Percentiles rank a stretch among this genome's conserved stretches.
phyloP scores from a whole-genome alignment of 2,113 vertebrate species.

The Prionailurus viverrinus region DNA sequence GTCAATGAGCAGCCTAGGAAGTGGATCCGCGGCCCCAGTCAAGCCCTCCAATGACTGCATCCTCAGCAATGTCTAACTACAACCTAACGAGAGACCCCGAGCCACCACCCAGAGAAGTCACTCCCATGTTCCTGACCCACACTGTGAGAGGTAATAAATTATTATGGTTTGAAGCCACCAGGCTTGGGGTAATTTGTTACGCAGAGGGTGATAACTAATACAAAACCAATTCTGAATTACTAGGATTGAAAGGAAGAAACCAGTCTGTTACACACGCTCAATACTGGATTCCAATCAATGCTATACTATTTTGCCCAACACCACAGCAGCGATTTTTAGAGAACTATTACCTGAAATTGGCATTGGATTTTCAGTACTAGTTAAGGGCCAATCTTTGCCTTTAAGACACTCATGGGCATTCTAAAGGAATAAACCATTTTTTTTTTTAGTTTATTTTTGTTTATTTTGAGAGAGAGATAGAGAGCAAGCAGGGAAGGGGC shows the following conservation, averaged over 20 bases:
- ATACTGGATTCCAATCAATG: not conserved
- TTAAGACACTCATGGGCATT: not conserved
- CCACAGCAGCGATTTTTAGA: not conserved
- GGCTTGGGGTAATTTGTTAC: not conserved
- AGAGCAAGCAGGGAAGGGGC: no score
- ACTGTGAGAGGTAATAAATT: not conserved
- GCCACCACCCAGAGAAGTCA: not conserved
- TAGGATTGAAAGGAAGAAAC: not conserved
- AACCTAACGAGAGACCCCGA: not conserved
- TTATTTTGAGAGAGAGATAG: no score
- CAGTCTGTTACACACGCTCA: not conserved
- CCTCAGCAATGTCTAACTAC: not conserved
- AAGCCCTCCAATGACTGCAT: not conserved
- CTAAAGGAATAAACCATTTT: not conserved
- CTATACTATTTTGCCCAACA: not conserved
- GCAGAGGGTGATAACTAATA: not conserved
- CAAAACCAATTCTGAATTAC: not conserved
- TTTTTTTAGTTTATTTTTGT: no score
- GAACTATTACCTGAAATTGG: not conserved
- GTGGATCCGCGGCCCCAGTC: not conserved
- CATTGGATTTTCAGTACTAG: not conserved
- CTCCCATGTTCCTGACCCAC: not conserved
- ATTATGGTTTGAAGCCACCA: not conserved
- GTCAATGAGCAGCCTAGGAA: not conserved
- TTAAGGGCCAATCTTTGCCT: not conserved